Evolutionary conservation across 2,888 invertebrate genomes (phyloP), one percentile per base, ranked within the genome.

Genomic region (Cartodere bifasciata): DNA sequence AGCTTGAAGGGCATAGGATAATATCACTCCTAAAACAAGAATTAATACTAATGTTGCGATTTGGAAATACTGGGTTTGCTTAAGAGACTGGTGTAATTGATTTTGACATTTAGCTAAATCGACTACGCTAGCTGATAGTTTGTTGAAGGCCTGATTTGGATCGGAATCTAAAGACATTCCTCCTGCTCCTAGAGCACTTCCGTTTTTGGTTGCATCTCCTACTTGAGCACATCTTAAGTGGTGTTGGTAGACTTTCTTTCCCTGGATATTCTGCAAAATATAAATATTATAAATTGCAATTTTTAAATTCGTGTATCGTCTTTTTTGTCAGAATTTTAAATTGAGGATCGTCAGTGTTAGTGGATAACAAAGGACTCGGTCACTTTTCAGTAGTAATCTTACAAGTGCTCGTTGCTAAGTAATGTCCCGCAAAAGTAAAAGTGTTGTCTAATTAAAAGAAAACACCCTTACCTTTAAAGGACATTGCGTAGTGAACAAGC

Each of bases 141-240:
- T 52, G 17, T 39, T 46, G 9, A 54, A 50, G 17, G 34, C 41
- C 12, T 48, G 42, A 28, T 31, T 25, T n/a, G n/a, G n/a, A n/a
- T n/a, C 22, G 13, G 14, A 10, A 24, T 25, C 16, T n/a, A 20
- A 34, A 20, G 15, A 29, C 27, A 4, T 27, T 17, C 10, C 11
- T 7, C 14, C 10, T 6, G 15, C 14, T 13, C 28, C 14, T 14
- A 16, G n/a, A 10, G 16, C 39, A 21, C 42, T 49, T 9, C 58
- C 59, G 34, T 61, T 60, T 35, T 46, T 50, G 5, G 45, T 40
- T 2, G 47, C 27, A 13, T 53, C 52, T 12, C 46, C 44, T 25
- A 63, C 59, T 45, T 75, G 71, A 4, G 70, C 64, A 46, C 86
- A 86, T 44, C 74, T 71, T 1, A 85, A 55, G 31, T 79, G 71